Evolutionary conservation across 2,888 invertebrate genomes (phyloP), one percentile per base, ranked within the genome.

Genomic region (Caradrina kadenii): DNA sequence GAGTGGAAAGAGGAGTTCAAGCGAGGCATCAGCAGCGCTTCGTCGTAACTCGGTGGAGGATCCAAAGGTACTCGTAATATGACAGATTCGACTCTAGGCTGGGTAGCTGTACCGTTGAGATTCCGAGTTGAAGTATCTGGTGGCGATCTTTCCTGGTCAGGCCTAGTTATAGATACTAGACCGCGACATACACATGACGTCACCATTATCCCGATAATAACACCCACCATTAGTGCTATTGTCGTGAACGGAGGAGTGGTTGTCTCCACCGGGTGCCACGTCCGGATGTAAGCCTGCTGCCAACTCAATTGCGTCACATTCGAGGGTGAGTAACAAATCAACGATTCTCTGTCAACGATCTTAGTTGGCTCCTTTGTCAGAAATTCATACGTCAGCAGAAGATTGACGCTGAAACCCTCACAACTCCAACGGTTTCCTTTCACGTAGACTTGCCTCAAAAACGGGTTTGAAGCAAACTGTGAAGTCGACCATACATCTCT

Each of bases 381-480:
- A 90, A 93, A 97, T 49, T 96, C 95, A 78, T 96, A 97, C 55
- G 97, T 96, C 0, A 96, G 90, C 50, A 96, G 91, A 59, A 98
- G 96, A 58, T 96, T 95, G 0, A 91, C 86, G 65, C 96, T 94
- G 50, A 96, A 93, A 77, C 98, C 98, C 69, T 97, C 97, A 86
- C 98, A 98, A 77, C 96, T 96, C 98, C 98, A 98, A 1, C 97
- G 97, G 93, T 98, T 98, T 81, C 98, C 97, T 50, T 96, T 96
- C 81, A 98, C 91, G 84, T 96, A 93, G 39, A 98, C 92, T 85
- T 96, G 94, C 82, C 95, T 93, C 80, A 97, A 92, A 88, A 96
- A 96, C 42, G 95, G 93, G 88, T 97, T 97, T 67, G 96, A 95
- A 61, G 96, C 92, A 87, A 98, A 98, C 87, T 96, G 96, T 72